Evolutionary conservation across 2,797 vertebrate genomes (phyloP), one percentile per base, ranked within the genome.

Genomic region (Acanthopagrus latus): DNA sequence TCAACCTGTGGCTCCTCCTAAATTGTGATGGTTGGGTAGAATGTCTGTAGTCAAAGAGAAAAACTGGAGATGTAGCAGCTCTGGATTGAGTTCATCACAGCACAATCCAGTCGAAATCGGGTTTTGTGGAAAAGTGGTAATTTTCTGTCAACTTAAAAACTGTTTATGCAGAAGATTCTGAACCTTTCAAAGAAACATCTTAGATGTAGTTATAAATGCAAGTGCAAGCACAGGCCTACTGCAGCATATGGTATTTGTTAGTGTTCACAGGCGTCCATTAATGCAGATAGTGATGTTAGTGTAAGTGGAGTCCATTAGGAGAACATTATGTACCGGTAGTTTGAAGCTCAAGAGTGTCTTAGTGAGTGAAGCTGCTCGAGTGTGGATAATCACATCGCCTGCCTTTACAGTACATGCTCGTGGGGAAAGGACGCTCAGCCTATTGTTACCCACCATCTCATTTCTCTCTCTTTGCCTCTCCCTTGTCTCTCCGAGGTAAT

Each of bases 271-370:
- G 74, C 88, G 86, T 90, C 88, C 91, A 92, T 94, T 92, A 93
- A 89, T 90, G 89, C 81, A 85, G 81, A 91, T 85, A 84, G 91
- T 67, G 87, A 90, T 89, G 91, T 92, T 92, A 87, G 89, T 88
- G 86, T 92, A 89, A 81, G 88, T 91, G 77, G 83, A 88, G 87
- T 94, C 92, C 93, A 94, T 94, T 93, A 94, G 86, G 81, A 87
- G 88, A 90, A 87, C 93, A 93, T 93, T 92, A 93, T 88, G 91
- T 84, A 87, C 89, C 67, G 72, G 84, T 90, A 87, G 93, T 91
- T 86, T 77, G 85, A 90, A 88, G 86, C 90, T 90, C 84, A 71
- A 84, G 88, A 92, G 88, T 91, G 87, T 90, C 91, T 93, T 80
- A 81, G 85, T 83, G 84, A 90, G 92, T 77, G 90, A 91, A 91